phyloP scores from a whole-genome alignment of 1,140 invertebrate genomes.

The Cheumatopsyche charites region DNA sequence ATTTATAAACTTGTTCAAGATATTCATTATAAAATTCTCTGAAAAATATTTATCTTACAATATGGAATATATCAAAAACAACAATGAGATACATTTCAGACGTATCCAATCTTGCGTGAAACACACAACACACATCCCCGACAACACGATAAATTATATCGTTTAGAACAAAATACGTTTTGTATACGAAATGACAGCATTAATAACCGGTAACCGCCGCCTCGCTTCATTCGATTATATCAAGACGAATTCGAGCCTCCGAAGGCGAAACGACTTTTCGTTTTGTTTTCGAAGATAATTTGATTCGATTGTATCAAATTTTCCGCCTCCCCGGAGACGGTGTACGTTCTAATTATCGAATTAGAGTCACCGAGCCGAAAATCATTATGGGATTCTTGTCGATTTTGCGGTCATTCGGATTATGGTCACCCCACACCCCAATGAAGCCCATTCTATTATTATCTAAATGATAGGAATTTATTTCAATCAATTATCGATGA shows the following conservation, averaged over 20 bases:
- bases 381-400: slow-evolving; percentile 1
- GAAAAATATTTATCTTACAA: too few species aligned
- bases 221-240: background rate
- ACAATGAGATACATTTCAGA: too few species aligned
- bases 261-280: slow-evolving; percentile 1
- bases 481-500: too few species aligned
- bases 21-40: too few species aligned
- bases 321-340: background rate
- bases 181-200: background rate
- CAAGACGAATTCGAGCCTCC: background rate
- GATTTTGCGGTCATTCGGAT: slow-evolving; percentile 6
- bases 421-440: too few species aligned
- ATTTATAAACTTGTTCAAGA: too few species aligned
- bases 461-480: too few species aligned
- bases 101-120: too few species aligned
- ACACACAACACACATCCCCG: background rate
- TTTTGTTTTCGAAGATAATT: background rate
- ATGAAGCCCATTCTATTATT: too few species aligned
- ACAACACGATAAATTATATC: background rate
- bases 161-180: background rate
- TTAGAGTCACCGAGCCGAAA: background rate
- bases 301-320: background rate
- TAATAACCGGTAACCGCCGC: background rate
- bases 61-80: too few species aligned
- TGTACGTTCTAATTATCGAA: slow-evolving; percentile 16